Conservation (phyloP, 2,797 vertebrate genomes). For the Darevskia mixta region DNA sequence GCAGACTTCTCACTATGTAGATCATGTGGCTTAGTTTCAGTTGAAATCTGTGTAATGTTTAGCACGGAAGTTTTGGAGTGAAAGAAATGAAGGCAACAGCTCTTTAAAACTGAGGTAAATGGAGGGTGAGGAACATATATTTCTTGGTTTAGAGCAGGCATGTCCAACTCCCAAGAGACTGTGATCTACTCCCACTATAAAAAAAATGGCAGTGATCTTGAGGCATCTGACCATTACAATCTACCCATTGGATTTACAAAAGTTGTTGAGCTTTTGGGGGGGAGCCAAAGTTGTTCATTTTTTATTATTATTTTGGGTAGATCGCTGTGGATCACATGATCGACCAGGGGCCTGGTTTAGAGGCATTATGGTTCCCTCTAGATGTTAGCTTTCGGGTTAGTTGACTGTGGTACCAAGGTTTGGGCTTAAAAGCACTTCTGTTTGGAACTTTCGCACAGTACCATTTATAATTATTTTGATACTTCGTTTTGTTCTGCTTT, state of each 20-base stretch:
- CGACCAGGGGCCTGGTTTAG: background rate
- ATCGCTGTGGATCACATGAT: too few relatives aligned
- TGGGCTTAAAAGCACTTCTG: background rate
- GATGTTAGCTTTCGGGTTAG: too few relatives aligned
- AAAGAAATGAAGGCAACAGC: background rate
- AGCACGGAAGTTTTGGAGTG: background rate
- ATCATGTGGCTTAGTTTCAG: constrained; percentile 1
- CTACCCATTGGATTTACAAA: too few relatives aligned
- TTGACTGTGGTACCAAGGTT: background rate
- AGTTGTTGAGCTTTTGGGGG: too few relatives aligned
- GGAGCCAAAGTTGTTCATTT: too few relatives aligned
- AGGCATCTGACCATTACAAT: too few relatives aligned
- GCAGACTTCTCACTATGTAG: background rate
- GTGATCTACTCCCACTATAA: too few relatives aligned
- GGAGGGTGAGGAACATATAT: background rate
- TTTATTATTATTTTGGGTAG: too few relatives aligned
- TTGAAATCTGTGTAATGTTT: background rate
- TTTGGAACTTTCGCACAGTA: background rate
- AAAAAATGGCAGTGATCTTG: too few relatives aligned
- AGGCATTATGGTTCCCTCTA: background rate
- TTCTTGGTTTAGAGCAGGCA: background rate
- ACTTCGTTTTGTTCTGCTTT: background rate
- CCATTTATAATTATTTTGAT: background rate
- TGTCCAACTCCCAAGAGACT: too few relatives aligned
- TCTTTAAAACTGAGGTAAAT: background rate